phyloP scores from a whole-genome alignment of 2,888 invertebrate species.

The Ptilodon capucinus region DNA sequence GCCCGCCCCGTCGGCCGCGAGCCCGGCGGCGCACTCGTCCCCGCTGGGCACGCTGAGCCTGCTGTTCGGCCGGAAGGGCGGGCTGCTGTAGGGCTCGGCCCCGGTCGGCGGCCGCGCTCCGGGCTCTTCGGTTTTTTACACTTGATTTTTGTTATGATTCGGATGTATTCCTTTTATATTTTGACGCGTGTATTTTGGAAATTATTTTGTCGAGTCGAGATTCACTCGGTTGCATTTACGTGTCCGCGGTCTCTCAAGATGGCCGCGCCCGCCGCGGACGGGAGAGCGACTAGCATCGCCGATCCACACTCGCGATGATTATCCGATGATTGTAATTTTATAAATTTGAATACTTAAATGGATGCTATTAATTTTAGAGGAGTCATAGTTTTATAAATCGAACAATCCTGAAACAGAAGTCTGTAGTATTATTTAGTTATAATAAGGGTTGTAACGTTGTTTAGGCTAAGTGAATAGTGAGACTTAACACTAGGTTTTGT shows the following conservation, averaged over 20 bases:
- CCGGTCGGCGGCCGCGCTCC: slow-evolving; percentile 6
- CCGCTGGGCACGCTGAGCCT: slow-evolving; percentile 90
- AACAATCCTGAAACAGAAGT: slow-evolving; percentile 52
- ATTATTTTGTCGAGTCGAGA: slow-evolving; percentile 44
- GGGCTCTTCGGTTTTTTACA: slow-evolving; percentile 6
- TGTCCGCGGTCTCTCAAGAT: slow-evolving; percentile 30
- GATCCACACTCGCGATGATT: neutral
- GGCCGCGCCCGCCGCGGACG: neutral
- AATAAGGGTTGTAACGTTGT: slow-evolving; percentile 64
- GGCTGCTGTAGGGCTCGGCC: slow-evolving; percentile 86
- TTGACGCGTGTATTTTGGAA: slow-evolving; percentile 64
- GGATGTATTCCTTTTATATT: slow-evolving; percentile 53
- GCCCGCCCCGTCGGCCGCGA: slow-evolving; percentile 85
- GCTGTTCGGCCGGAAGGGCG: slow-evolving; percentile 93
- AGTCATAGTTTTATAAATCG: slow-evolving; percentile 32
- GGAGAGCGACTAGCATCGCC: neutral
- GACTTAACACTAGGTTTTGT: slow-evolving; percentile 63
- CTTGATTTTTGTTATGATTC: slow-evolving; percentile 31
- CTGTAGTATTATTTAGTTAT: slow-evolving; percentile 54
- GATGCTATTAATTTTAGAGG: slow-evolving; percentile 26
- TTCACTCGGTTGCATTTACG: slow-evolving; percentile 68
- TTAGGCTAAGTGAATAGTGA: slow-evolving; percentile 60
- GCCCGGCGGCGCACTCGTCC: slow-evolving; percentile 52
- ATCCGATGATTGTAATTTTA: slow-evolving; percentile 8
- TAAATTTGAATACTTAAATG: slow-evolving; percentile 23